Evolutionary conservation across 2,113 vertebrate species (phyloP), one percentile per base, ranked within the genome.

Genomic region (Corynorhinus townsendii): DNA sequence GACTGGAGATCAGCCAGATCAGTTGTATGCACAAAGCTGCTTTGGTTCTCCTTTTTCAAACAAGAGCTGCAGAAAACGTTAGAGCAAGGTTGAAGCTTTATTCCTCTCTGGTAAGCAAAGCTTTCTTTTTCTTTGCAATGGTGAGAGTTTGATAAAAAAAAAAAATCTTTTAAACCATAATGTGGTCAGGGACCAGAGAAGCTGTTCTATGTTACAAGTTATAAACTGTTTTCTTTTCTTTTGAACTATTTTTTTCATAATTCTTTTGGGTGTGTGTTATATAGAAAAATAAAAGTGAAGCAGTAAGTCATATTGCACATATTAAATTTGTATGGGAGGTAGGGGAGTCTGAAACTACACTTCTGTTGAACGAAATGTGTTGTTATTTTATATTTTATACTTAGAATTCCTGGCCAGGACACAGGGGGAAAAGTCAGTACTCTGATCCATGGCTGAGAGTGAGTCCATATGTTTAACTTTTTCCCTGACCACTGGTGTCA

Each of bases 1-100:
- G 95, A 97, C 96, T 97, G 95, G 96, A 98, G 97, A 98, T 98
- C 93, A 97, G 97, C 96, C 95, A 98, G 97, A 94, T 98, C 87
- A 97, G 95, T 94, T 95, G 96, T 77, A 75, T 94, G 93, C 81
- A 90, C 92, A 97, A 97, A 96, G 95, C 86, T 0, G 12, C 75
- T 95, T 95, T 95, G 59, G 76, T 82, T 96, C 89, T 95, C 52
- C 82, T 96, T 95, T 94, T 97, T 96, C 96, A 96, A 95, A 87
- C 52, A 89, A 54, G 43, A 96, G 71, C 90, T 90, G 93, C 91
- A 89, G 85, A 96, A 96, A 95, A 96, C 1, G 1, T 62, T 92
- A 80, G 19, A 92, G 43, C 49, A 96, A 84, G 72, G 66, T 89
- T 89, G 92, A 95, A 93, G 91, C 73, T 82, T 89, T 91, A 89